Base-by-base conservation (phyloP, 2,797 vertebrate genomes). In the Eutrigla gurnardus region DNA sequence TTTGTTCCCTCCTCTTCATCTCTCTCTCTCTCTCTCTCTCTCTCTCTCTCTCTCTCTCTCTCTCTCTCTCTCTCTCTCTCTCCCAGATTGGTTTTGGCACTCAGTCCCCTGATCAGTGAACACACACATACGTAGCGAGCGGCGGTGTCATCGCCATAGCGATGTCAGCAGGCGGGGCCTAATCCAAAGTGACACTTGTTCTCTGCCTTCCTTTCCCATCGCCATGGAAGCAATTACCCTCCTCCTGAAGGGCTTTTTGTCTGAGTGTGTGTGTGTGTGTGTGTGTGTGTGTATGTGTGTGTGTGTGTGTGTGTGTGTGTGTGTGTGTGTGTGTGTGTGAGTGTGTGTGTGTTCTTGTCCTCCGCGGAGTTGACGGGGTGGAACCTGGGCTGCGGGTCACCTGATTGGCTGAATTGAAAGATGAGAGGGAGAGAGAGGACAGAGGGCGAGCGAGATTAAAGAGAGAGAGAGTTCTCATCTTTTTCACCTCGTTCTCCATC, bases 101-200 rank as follows among this genome's bases (percentile, higher is more conserved):
- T 96, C 96, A 94, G 95, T 96, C 95, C 95, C 96, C 94, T 82
- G 86, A 85, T 87, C 81, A 81, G 70, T 85, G 81, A 79, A 69
- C 65, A 80, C 75, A 78, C 67, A 58, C 78, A 78, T 67, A 73
- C 47, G 54, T 10, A 78, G 76, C 39, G 93, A 96, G 95, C 94
- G 94, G 94, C 89, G 93, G 96, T 97, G 96, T 97, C 96, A 96
- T 97, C 96, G 94, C 95, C 96, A 95, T 94, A 82, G 88, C 79
- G 72, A 86, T 97, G 96, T 98, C 96, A 97, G 96, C 95, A 96
- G 95, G 96, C 95, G 95, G 95, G 95, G 95, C 95, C 96, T 98
- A 99, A 99, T 99, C 96, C 95, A 96, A 98, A 97, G 96, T 97
- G 97, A 98, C 97, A 97, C 96, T 96, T 97, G 96, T 96, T 96